Base-by-base conservation (phyloP, 2,113 vertebrate genomes). In the Neodon shergylaensis region DNA sequence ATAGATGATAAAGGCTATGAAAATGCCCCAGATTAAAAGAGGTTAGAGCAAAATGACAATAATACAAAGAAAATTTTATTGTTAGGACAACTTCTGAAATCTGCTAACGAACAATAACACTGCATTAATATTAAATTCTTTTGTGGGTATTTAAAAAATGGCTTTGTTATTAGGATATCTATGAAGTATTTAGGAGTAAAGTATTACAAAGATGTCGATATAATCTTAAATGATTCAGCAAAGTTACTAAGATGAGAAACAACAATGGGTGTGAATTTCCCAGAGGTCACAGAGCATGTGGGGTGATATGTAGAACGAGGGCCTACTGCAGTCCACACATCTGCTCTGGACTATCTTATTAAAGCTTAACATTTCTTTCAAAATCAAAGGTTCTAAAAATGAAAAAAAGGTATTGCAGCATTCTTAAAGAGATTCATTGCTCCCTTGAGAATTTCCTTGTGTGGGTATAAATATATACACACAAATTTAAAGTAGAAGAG, bases 311-410 rank as follows among this genome's bases (percentile, higher is more conserved):
- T 21, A 96, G 24, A n/a, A 54, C n/a, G 92, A 94, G 31, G 16
- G 22, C 24, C 74, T 31, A 17, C 4, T 65, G 2, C 24, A 89
- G 5, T 39, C 79, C 36, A 73, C 33, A 22, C 33, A 12, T n/a
- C 7, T 91, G 39, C 17, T 49, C 63, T 79, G 52, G 2, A 3
- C 77, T 63, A 21, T 52, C 63, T 61, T 94, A 52, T 54, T 33
- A 44, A 88, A 66, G 33, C 66, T 58, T 95, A 28, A 91, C 95
- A 85, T 74, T 33, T 89, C 65, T 92, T 96, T 89, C 24, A 94
- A 73, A 95, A 49, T 16, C 63, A 42, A 92, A 84, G 5, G 1
- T 47, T 81, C 81, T 74, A 72, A 88, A 87, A 94, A 28, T 49
- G 36, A 87, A 92, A 82, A 82, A 85, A 92, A 86, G 58, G 74